Base-by-base conservation (phyloP, 2,888 invertebrate species). In the Camptogramma bilineatum region DNA sequence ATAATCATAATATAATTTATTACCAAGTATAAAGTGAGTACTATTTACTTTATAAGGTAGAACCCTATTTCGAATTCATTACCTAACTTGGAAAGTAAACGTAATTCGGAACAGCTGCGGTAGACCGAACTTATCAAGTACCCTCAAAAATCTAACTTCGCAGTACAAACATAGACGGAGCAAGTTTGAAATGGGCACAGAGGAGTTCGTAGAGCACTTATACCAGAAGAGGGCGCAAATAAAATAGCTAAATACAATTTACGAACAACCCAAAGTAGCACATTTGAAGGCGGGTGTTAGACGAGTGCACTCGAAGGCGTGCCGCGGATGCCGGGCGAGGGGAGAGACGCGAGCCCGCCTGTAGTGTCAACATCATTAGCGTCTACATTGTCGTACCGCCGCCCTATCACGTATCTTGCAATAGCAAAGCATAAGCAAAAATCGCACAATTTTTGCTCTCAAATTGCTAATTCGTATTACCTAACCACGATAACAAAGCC, bases 361-460 rank as follows among this genome's bases (percentile, higher is more conserved):
- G 84, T 88, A 88, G 89, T 90, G 89, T 90, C 90, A 91, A 91
- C 90, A 90, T 91, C 90, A 90, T 91, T 90, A 90, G 88, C 79
- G 84, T 44, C 75, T 79, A 81, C 83, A 82, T 80, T 83, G 83
- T 80, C 77, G 80, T 76, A 68, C 72, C n/a, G n/a, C n/a, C 78
- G 83, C 82, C 79, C 78, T 72, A 78, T n/a, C n/a, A n/a, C n/a
- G n/a, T n/a, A n/a, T n/a, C n/a, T n/a, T n/a, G n/a, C n/a, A n/a
- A n/a, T n/a, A n/a, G n/a, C n/a, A n/a, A n/a, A n/a, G n/a, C n/a
- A n/a, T n/a, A n/a, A n/a, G n/a, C n/a, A n/a, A n/a, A n/a, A n/a
- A n/a, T n/a, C n/a, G n/a, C n/a, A n/a, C n/a, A n/a, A n/a, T n/a
- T n/a, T n/a, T n/a, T n/a, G n/a, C n/a, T n/a, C n/a, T n/a, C n/a